phyloP scores from a whole-genome alignment of 1,140 invertebrate genomes.

The Drosophila cardini region DNA sequence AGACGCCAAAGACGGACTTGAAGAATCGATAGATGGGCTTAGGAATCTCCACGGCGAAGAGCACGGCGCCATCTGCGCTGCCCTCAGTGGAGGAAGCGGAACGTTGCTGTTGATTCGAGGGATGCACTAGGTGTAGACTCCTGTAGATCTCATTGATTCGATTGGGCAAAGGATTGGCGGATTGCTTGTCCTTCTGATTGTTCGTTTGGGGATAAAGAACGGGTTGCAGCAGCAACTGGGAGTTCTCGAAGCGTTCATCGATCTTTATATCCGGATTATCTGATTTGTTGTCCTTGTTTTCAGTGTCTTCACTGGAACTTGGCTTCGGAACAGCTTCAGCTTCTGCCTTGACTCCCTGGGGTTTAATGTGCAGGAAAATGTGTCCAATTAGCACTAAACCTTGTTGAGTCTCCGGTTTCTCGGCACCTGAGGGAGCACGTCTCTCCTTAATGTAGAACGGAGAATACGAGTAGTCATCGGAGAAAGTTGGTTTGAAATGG shows the following conservation, averaged over 20 bases:
- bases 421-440: not conserved
- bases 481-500: constrained; percentile 18
- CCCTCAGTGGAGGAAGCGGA: constrained; percentile 32
- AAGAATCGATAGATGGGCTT: constrained; percentile 74
- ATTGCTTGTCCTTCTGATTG: not conserved
- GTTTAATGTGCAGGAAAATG: constrained; percentile 30
- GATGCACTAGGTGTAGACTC: constrained; percentile 33
- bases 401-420: not conserved
- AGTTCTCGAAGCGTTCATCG: constrained; percentile 1
- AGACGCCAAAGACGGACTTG: constrained; percentile 64
- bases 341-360: not conserved
- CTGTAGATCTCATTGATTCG: constrained; percentile 31
- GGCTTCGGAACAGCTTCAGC: not conserved
- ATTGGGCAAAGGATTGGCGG: not conserved
- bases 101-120: constrained; percentile 36
- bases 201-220: constrained; percentile 7
- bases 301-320: not conserved
- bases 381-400: constrained; percentile 35
- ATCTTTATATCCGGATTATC: not conserved
- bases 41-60: constrained; percentile 70
- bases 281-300: not conserved
- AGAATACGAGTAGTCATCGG: not conserved
- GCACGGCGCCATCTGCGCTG: constrained; percentile 57
- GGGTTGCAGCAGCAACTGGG: constrained; percentile 37
- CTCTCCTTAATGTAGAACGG: constrained; percentile 16